A percentile compares a stretch with the other conserved stretches of the same genome.
Conservation (phyloP, 2,888 invertebrate species). For the Himalopsyche anomala region DNA sequence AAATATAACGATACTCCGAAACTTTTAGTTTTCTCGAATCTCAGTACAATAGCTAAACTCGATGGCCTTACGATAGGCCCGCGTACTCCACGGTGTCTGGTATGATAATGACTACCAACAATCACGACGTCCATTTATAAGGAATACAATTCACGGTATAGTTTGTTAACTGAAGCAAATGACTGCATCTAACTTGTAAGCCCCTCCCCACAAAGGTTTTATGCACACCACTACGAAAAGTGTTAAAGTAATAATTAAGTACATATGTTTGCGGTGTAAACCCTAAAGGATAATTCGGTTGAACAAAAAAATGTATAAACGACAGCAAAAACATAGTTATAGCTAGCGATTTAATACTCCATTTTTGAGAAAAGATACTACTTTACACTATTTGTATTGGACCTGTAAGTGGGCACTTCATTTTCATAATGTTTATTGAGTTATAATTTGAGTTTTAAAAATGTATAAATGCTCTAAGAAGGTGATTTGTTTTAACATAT, state of each 20-base stretch:
- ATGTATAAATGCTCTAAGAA: too few species aligned
- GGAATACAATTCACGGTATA: constrained; percentile 44
- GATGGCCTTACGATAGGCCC: constrained; percentile 43
- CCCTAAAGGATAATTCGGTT: too few species aligned
- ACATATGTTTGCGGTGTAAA: too few species aligned
- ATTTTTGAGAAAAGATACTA: too few species aligned
- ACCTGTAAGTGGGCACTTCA: too few species aligned
- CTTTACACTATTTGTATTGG: too few species aligned
- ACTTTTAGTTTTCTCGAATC: constrained; percentile 22
- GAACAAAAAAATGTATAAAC: too few species aligned
- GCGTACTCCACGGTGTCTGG: constrained; percentile 50
- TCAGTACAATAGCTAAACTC: constrained; percentile 27
- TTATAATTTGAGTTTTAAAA: too few species aligned
- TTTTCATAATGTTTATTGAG: too few species aligned
- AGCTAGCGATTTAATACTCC: too few species aligned
- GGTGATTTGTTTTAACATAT: too few species aligned
- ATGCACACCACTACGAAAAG: constrained; percentile 6
- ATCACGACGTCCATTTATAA: constrained; percentile 48
- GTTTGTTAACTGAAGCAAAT: constrained; percentile 26
- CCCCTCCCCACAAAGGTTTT: not conserved
- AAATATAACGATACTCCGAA: constrained; percentile 37
- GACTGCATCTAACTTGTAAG: not conserved
- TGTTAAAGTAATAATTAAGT: not conserved
- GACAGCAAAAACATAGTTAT: too few species aligned
- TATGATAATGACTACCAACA: constrained; percentile 42